Percentiles rank a stretch among this genome's conserved stretches.
These are phyloP conservation scores for Lasius platythorax DNA, from an alignment of 2,888 invertebrate genomes.

Conservation along the genomic window DNA sequence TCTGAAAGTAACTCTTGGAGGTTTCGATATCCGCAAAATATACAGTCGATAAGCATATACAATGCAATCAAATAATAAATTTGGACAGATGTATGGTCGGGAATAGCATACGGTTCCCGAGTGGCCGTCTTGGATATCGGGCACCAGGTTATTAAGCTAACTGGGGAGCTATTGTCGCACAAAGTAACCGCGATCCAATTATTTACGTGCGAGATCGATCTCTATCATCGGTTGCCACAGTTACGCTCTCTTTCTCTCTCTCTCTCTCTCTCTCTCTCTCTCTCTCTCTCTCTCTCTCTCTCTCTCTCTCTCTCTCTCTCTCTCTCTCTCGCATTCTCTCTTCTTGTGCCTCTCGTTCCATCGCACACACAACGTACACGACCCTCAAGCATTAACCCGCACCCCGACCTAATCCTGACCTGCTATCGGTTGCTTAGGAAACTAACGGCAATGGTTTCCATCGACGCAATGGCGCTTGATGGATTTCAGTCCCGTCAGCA, in stretches of 20 bases:
- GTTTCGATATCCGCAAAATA: neutral
- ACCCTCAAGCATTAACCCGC: conserved; percentile 76
- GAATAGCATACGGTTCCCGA: conserved; percentile 36
- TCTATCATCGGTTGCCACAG: conserved; percentile 60
- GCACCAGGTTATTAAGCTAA: conserved; percentile 72
- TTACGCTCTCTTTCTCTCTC: conserved; percentile 38
- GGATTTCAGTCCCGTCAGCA: conserved; percentile 44
- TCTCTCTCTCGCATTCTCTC: conserved; percentile 10
- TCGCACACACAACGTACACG: conserved; percentile 67
- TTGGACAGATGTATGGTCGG: conserved; percentile 1
- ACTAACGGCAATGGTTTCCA: conserved; percentile 80
- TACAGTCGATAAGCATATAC: conserved; percentile 13
- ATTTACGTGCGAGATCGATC: conserved; percentile 66
- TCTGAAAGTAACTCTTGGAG: neutral
- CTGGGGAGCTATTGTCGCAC: conserved; percentile 50
- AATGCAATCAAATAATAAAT: conserved; percentile 25
- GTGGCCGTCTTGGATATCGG: conserved; percentile 61
- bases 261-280: neutral
- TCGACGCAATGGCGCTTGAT: conserved; percentile 54
- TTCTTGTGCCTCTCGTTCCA: conserved; percentile 47
- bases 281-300: too few species aligned
- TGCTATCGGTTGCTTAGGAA: conserved; percentile 76
- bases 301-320: conserved; percentile 14
- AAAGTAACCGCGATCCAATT: conserved; percentile 71
- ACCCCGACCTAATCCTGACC: conserved; percentile 72